These are phyloP conservation scores for Calliopsis andreniformis DNA, from an alignment of 1,140 invertebrate genomes.

Conservation along the genomic window DNA sequence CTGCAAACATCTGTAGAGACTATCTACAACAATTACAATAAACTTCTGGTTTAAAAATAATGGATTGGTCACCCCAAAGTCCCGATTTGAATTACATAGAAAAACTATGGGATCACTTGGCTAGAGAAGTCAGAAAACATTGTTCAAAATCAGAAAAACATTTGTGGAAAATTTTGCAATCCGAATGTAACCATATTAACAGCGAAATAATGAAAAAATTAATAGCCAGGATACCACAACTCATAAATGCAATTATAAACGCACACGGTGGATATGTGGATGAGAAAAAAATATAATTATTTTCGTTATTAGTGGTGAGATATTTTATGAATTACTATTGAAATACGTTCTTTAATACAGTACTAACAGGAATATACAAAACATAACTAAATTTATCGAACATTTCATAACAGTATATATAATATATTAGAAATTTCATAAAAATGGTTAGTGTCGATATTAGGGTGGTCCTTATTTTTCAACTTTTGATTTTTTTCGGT, in stretches of 20 bases:
- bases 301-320: no score
- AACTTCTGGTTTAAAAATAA: conserved; percentile 29
- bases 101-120: background rate
- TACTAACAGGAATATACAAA: no score
- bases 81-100: background rate
- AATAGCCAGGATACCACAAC: background rate
- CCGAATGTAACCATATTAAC: background rate
- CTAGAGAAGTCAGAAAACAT: background rate
- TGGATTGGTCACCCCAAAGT: background rate
- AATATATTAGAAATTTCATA: no score
- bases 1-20: conserved; percentile 50
- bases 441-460: no score
- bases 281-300: no score
- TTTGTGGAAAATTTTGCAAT: background rate
- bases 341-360: no score
- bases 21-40: conserved; percentile 59
- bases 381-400: no score
- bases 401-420: no score
- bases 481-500: no score
- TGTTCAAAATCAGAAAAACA: conserved; percentile 4
- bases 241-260: background rate
- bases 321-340: no score
- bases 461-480: no score
- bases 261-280: background rate
- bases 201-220: background rate